These are phyloP conservation scores for Tonatia bakeri DNA, from an alignment of 2,113 vertebrate genomes.

Conservation along the genomic window DNA sequence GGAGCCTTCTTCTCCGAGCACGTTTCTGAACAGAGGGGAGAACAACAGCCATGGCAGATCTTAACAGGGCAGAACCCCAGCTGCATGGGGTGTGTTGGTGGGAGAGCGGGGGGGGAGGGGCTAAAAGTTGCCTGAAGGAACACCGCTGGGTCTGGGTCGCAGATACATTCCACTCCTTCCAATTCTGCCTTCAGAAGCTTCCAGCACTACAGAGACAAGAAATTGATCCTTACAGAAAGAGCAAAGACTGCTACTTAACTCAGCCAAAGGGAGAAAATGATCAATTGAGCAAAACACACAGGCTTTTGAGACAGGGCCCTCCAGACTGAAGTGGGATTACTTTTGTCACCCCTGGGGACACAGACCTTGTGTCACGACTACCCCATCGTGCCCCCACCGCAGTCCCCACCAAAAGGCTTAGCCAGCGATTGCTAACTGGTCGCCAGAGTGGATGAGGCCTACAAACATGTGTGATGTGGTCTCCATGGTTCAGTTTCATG, in stretches of 20 bases:
- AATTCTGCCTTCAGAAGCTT: not conserved
- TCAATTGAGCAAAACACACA: not conserved
- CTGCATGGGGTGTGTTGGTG: not conserved
- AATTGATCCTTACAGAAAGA: conserved; percentile 33
- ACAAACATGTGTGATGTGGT: not conserved
- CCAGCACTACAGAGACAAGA: not conserved
- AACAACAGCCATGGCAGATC: not conserved
- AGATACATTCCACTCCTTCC: not conserved
- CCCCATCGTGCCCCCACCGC: not conserved
- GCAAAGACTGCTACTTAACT: not conserved
- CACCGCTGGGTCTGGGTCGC: not conserved
- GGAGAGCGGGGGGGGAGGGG: not conserved
- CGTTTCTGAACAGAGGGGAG: not conserved
- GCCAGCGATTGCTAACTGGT: not conserved
- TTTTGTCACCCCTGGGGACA: not conserved
- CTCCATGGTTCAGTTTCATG: not conserved
- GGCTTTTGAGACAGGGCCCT: conserved; percentile 31
- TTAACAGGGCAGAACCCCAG: not conserved
- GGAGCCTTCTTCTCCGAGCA: not conserved
- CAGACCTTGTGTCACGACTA: too few relatives aligned
- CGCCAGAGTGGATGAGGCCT: not conserved
- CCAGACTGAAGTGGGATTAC: not conserved
- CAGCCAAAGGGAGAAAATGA: not conserved
- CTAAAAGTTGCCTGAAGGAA: not conserved
- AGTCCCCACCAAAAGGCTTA: not conserved